Base-by-base conservation (phyloP, 1,140 invertebrate genomes). In the Papilio xuthus region DNA sequence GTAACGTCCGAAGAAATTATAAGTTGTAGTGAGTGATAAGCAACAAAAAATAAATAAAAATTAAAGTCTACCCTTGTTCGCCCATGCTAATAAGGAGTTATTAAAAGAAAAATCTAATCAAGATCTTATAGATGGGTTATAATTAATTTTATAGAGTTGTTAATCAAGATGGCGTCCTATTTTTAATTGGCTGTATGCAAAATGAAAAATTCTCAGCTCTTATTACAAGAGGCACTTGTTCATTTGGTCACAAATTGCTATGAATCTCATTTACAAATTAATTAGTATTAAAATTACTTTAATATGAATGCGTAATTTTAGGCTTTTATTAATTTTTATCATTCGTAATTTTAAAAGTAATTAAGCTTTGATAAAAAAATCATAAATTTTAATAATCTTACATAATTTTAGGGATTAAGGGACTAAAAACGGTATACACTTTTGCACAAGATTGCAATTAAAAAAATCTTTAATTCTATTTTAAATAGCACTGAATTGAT, bases 141-240 rank as follows among this genome's bases (percentile, higher is more conserved):
- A 84, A 92, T 92, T 91, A 89, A 92, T 91, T 88, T 89, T 81
- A 83, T 86, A 85, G 88, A 86, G 81, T 83, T 87, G 78, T 83
- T 86, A 79, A 84, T 86, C 83, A 88, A 89, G 84, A 87, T 80
- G 80, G 81, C 84, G 81, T 85, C 83, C 80, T 81, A 82, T 86
- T 91, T 91, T 92, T 92, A 93, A 92, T 93, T 92, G 92, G 88
- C 86, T 86, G 80, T 82, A 77, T 92, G 90, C 92, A 92, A 90
- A 92, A 92, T 92, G 83, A 76, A 76, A 76, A 76, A 76, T 76
- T 80, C 56, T 79, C 72, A 82, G 81, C 86, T 90, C 84, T 85
- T 81, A 83, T 89, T 88, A 89, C 88, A 72, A 82, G 50, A 77
- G 76, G 71, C 47, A 84, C 82, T 85, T 86, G 81, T 85, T 89